Conservation (phyloP, 2,888 invertebrate genomes). For the Phorcus lineatus region DNA sequence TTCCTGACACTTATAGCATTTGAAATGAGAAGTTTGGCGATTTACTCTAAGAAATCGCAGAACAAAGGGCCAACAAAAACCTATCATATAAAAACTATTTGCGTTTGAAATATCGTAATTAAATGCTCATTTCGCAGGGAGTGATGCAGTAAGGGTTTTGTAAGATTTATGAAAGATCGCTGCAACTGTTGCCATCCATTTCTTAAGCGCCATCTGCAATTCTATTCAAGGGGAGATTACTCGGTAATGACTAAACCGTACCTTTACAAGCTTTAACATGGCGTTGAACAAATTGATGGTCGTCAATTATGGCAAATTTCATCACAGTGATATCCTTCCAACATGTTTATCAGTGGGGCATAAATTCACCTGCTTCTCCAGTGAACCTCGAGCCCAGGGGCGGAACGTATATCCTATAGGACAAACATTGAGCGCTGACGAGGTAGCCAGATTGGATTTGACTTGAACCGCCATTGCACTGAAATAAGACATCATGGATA, state of each 20-base stretch:
- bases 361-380: conserved; percentile 23
- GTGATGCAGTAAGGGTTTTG: not conserved
- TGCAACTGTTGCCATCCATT: conserved; percentile 11
- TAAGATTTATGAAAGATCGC: conserved; percentile 14
- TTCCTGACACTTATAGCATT: too few species aligned
- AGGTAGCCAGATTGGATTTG: not conserved
- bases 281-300: conserved; percentile 25
- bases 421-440: conserved; percentile 17
- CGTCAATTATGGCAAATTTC: conserved; percentile 24
- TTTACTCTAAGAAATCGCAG: too few species aligned
- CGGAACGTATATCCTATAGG: conserved; percentile 17
- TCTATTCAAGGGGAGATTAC: conserved; percentile 10
- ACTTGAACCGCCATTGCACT: not conserved
- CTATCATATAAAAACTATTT: not conserved
- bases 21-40: too few species aligned
- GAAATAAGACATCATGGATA: not conserved
- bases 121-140: conserved; percentile 16
- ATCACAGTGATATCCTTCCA: conserved; percentile 23
- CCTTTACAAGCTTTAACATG: conserved; percentile 17
- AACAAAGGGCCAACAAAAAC: too few species aligned
- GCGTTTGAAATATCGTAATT: conserved; percentile 13
- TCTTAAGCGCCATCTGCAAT: conserved; percentile 12
- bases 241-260: conserved; percentile 18
- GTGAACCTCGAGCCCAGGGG: not conserved
- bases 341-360: conserved; percentile 25